Evolutionary conservation across 2,797 vertebrate species (phyloP), one percentile per base, ranked within the genome.

Genomic region (Malurus splendens): DNA sequence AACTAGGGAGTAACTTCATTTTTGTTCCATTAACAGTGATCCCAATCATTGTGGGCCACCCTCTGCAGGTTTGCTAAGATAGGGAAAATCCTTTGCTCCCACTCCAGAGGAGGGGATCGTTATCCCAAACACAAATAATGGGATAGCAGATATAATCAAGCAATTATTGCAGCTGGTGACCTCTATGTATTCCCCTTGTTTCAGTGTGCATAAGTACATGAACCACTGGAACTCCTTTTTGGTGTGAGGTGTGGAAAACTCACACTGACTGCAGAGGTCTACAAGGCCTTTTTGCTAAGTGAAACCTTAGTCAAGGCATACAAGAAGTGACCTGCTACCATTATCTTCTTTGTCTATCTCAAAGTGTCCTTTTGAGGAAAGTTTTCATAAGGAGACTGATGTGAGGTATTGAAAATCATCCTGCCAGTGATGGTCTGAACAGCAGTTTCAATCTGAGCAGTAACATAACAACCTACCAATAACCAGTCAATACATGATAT

Each of bases 391-490:
- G 41, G 38, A 68, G 9, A 52, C 8, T 32, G 61, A 60, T 17
- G 16, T 16, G 19, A 67, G 20, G 14, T 68, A 18, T 30, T 47
- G 54, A 86, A 87, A 57, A 18, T 1, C 28, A 79, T 23, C 17
- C 62, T 42, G 27, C 25, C 24, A 47, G 25, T 38, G 42, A 56
- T 1, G 23, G 27, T 47, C 45, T 67, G 78, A 83, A 44, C 22
- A 74, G 42, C 28, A 60, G 50, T 82, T 89, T 85, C 77, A 78
- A 36, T 44, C 22, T 72, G 60, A 87, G 59, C 36, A 65, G 57
- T 61, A 60, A 52, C 33, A 11, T 32, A 81, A 33, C 23, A 56
- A 60, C 55, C 61, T 79, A 60, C 60, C 56, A 75, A 87, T 86
- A 86, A 87, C 18, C 64, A 79, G 67, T 56, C 71, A 50, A 42